Evolutionary conservation across 2,113 vertebrate genomes (phyloP), one percentile per base, ranked within the genome.

Genomic region (Alectura lathami): DNA sequence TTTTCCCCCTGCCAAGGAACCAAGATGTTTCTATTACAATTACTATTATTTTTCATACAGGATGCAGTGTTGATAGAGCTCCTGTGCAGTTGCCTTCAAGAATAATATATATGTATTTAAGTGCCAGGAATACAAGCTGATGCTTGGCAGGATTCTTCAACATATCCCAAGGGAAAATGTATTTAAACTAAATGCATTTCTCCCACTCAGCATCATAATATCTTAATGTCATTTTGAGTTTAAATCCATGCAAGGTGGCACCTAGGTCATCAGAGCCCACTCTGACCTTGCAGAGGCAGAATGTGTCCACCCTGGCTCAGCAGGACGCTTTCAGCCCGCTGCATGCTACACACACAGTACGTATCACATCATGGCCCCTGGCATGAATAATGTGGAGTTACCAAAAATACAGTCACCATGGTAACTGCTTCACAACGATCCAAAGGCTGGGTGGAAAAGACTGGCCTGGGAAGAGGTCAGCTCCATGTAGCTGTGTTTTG

Each of bases 321-420:
- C 5, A 29, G 94, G 72, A 43, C 36, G 68, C 86, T 62, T 62
- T 8, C 84, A 83, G 75, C 54, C 77, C 60, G 86, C 92, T 77
- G 81, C 85, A 78, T 66, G 67, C 76, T 92, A 85, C 91, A 62
- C 20, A 83, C 80, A 92, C 51, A 42, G 80, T 23, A 48, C 14
- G 74, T 47, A 93, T 45, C 83, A 48, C 80, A 89, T 66, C 50
- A 62, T 70, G 85, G 91, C 89, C 70, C 42, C 88, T 88, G 96
- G 90, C 90, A 80, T 82, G 93, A 93, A 95, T 84, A 89, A 89
- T 64, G 85, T 88, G 92, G 48, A 92, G 43, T 26, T 66, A 85
- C 86, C 78, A 85, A 93, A 96, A 96, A 88, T 87, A 73, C 48
- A 11, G 64, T 96, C 29, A 0, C 50, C 91, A 88, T 94, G 80